Evolutionary conservation across 2,797 vertebrate species (phyloP).

Genomic region (Mormyrops boulengeri): DNA sequence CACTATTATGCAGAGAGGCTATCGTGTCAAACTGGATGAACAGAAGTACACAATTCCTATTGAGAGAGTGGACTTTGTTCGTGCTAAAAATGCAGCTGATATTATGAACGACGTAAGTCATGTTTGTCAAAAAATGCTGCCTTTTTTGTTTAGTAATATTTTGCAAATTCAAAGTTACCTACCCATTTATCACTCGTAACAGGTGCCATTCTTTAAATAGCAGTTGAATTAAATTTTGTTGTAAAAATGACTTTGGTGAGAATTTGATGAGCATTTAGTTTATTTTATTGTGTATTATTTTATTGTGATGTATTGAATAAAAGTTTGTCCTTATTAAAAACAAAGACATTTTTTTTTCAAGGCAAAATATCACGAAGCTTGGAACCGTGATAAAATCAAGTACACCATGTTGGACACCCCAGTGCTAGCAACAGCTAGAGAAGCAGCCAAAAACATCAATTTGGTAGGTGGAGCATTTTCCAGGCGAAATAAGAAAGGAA

Average conservation of each 20-base stretch:
- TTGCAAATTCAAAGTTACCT: not conserved
- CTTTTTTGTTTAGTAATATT: not conserved
- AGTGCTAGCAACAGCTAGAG: slow-evolving; percentile 71
- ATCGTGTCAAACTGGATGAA: slow-evolving; percentile 79
- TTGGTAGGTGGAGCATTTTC: slow-evolving; percentile 60
- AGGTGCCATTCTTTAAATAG: not conserved
- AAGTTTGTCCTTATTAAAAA: not conserved
- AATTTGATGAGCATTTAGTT: not conserved
- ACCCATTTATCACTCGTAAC: not conserved
- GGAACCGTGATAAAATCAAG: slow-evolving; percentile 81
- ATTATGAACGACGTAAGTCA: slow-evolving; percentile 80
- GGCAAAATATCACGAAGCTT: slow-evolving; percentile 79
- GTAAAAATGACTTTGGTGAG: not conserved
- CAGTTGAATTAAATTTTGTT: not conserved
- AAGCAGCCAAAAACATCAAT: slow-evolving; percentile 86
- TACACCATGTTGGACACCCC: slow-evolving; percentile 81
- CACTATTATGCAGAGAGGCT: slow-evolving; percentile 69
- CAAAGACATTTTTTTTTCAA: not conserved
- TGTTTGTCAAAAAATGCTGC: not conserved
- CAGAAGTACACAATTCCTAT: slow-evolving; percentile 73
- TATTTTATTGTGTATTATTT: not conserved
- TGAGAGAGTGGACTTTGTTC: slow-evolving; percentile 83
- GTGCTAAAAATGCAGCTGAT: slow-evolving; percentile 76
- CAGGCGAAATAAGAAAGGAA: not conserved
- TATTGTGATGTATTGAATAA: not conserved